phyloP scores from a whole-genome alignment of 2,888 invertebrate species.

The Lypha dubia region DNA sequence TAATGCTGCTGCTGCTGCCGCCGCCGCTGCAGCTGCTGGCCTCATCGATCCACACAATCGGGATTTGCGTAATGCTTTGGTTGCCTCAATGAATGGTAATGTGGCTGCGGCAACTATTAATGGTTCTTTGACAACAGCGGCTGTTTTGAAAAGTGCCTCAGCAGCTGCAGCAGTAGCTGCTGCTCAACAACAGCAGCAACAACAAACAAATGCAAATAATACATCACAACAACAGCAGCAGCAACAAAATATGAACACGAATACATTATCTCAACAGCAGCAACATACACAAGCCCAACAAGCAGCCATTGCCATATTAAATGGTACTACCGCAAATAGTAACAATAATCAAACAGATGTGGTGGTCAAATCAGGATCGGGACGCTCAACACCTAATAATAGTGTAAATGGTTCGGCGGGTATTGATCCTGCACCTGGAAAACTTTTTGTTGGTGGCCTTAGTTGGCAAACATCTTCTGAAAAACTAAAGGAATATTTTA shows the following conservation, averaged over 20 bases:
- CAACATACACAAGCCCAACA: constrained; percentile 69
- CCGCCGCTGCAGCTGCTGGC: constrained; percentile 80
- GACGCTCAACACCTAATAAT: constrained; percentile 89
- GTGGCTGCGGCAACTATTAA: constrained; percentile 79
- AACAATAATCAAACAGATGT: constrained; percentile 53
- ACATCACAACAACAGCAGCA: constrained; percentile 73
- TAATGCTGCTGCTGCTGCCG: constrained; percentile 81
- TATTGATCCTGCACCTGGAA: constrained; percentile 90
- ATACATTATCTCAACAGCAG: constrained; percentile 64
- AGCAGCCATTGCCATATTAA: constrained; percentile 73
- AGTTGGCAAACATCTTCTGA: constrained; percentile 97
- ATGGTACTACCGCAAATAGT: constrained; percentile 69
- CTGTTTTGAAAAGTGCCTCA: constrained; percentile 79
- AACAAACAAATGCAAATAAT: constrained; percentile 72
- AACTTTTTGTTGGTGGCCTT: constrained; percentile 94
- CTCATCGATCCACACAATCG: constrained; percentile 82
- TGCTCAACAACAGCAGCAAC: constrained; percentile 76
- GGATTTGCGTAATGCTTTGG: constrained; percentile 83
- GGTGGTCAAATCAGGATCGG: constrained; percentile 86
- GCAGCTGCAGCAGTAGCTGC: constrained; percentile 74
- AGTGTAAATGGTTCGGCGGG: constrained; percentile 82
- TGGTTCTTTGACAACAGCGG: constrained; percentile 82
- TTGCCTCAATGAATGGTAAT: constrained; percentile 84
- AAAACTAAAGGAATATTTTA: constrained; percentile 95
- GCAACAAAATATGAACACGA: constrained; percentile 72